A percentile compares a stretch with the other conserved stretches of the same genome.
Conservation (phyloP, 2,113 vertebrate species). For the Mus spicilegus region DNA sequence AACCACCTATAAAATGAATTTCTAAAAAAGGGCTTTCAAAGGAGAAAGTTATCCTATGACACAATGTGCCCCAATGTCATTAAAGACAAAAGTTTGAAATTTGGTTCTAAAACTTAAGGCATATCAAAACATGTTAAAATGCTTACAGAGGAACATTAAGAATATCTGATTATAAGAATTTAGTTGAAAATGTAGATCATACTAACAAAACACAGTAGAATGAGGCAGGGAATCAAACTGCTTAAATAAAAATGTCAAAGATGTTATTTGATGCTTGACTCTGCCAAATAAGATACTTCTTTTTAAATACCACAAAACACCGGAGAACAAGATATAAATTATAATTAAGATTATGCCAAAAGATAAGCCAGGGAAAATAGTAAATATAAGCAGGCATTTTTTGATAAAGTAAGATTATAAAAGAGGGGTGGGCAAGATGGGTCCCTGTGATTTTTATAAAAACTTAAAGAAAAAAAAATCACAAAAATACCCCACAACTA, state of each 20-base stretch:
- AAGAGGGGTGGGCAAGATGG: background rate
- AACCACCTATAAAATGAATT: background rate
- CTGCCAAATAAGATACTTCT: background rate
- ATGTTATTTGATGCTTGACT: background rate
- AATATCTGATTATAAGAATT: background rate
- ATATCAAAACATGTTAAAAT: slow-evolving; percentile 3
- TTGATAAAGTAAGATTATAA: background rate
- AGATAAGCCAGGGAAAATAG: background rate
- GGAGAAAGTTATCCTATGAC: background rate
- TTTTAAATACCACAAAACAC: slow-evolving; percentile 49
- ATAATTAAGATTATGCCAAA: background rate
- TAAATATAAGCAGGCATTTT: background rate
- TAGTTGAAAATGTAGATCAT: background rate
- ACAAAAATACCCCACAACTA: background rate
- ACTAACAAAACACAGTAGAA: slow-evolving; percentile 47
- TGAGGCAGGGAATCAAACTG: background rate
- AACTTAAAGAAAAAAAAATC: background rate
- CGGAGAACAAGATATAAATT: background rate
- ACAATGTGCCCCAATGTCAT: background rate
- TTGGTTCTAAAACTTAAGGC: background rate
- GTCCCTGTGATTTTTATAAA: background rate
- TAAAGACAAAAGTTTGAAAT: background rate
- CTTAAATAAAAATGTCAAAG: background rate
- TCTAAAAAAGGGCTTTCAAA: background rate
- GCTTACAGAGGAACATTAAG: background rate